These are phyloP conservation scores for Himalopsyche anomala DNA, from an alignment of 2,888 invertebrate genomes.

Conservation along the genomic window DNA sequence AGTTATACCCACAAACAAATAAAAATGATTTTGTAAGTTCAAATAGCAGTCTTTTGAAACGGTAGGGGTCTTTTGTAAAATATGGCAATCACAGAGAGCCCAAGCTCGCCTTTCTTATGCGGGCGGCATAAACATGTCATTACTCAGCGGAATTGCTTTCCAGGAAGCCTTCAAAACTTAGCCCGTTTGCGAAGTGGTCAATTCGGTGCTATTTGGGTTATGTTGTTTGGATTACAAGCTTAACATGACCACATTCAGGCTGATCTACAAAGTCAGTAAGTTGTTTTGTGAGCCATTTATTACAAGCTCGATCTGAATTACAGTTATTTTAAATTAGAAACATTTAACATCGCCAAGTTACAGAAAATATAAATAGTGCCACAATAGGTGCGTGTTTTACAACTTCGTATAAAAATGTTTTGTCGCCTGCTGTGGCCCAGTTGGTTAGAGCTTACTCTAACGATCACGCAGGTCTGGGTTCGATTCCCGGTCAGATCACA, in stretches of 20 bases:
- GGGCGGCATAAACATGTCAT: constrained; percentile 12
- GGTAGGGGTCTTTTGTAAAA: background rate
- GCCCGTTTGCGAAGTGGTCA: background rate
- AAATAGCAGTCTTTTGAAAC: background rate
- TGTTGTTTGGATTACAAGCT: background rate
- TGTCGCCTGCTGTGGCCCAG: no score
- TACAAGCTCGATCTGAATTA: background rate
- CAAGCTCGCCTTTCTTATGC: background rate
- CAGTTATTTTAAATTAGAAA: background rate
- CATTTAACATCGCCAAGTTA: background rate
- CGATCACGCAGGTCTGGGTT: no score
- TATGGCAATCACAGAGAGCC: constrained; percentile 10
- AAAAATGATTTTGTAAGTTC: background rate
- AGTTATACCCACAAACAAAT: background rate
- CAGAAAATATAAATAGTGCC: background rate
- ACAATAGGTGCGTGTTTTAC: background rate
- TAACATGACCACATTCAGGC: background rate
- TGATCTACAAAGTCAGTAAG: background rate
- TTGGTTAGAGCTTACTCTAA: no score
- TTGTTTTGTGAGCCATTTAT: background rate
- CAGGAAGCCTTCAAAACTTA: constrained; percentile 2
- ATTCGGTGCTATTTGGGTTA: background rate
- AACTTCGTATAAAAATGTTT: no score
- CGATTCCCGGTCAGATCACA: no score
- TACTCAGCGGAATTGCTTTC: constrained; percentile 15